Evolutionary conservation across 2,113 vertebrate genomes (phyloP), one percentile per base, ranked within the genome.

Genomic region (Marmota monax): DNA sequence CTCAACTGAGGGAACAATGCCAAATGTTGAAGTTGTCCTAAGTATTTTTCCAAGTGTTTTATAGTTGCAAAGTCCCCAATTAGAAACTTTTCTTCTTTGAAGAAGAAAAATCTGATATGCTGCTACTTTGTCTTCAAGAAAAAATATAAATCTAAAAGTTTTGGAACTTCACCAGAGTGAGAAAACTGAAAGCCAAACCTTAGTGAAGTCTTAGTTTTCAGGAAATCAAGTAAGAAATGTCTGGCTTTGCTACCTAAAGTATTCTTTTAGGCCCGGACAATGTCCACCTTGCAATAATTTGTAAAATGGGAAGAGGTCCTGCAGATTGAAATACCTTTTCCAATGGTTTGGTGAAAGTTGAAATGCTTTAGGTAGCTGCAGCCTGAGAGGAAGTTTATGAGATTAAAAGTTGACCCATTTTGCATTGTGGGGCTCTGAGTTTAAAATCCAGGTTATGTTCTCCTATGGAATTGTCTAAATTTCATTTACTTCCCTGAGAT

Each of bases 141-240:
- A 79, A 96, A 93, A 94, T 98, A 95, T 97, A 96, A 98, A 98
- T 96, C 92, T 97, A 61, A 92, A 92, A 58, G 63, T 67, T 96
- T 95, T 96, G 94, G 96, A 97, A 85, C 20, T 65, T 88, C 76
- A 92, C 90, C 88, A 96, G 32, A 11, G 10, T 92, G 37, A 67
- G 89, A 87, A 37, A n/a, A 97, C 83, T 70, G 45, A 69, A 67
- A 90, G 82, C 95, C 88, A 96, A 97, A 69, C 23, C 39, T 90
- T 77, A 76, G 67, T 79, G 14, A 92, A 96, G 96, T 97, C 97
- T 98, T 90, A 95, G 39, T 90, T 97, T 97, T 88, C 96, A 96
- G 97, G 96, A 98, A 98, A 97, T 93, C 7, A 1, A 92, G 74
- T 92, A 93, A 92, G 77, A 97, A 84, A 82, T 90, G 93, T 96